phyloP scores from a whole-genome alignment of 1,140 invertebrate species.

The Orchesella cincta region DNA sequence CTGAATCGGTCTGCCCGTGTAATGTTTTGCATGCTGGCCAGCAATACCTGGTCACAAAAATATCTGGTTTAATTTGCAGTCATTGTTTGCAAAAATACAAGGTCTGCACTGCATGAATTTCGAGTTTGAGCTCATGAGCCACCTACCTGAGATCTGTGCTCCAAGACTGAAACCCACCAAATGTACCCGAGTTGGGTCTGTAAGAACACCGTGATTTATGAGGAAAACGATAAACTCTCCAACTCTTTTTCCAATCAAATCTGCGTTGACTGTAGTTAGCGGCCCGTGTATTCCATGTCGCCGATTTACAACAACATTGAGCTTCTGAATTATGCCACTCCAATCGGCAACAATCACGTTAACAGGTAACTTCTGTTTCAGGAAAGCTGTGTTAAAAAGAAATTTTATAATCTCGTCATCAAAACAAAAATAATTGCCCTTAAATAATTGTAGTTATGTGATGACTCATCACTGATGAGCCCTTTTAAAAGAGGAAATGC shows the following conservation, averaged over 20 bases:
- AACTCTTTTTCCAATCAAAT: conserved; percentile 33
- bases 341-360: conserved; percentile 40
- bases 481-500: too few relatives aligned
- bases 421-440: background rate
- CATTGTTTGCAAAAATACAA: too few relatives aligned
- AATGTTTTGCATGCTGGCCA: conserved; percentile 35
- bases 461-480: too few relatives aligned
- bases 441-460: too few relatives aligned
- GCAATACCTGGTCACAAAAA: conserved; percentile 28
- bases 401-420: background rate
- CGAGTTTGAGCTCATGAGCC: too few relatives aligned
- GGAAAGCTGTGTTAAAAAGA: too few relatives aligned
- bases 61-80: too few relatives aligned
- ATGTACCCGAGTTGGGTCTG: conserved; percentile 38
- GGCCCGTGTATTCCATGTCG: conserved; percentile 16
- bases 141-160: conserved; percentile 33
- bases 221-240: conserved; percentile 39
- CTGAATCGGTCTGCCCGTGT: conserved; percentile 39
- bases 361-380: conserved; percentile 30
- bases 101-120: too few relatives aligned
- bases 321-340: conserved; percentile 33
- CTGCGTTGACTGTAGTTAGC: conserved; percentile 31
- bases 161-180: conserved; percentile 39
- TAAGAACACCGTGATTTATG: conserved; percentile 39
- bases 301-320: conserved; percentile 28